These are phyloP conservation scores for Elachura formosa DNA, from an alignment of 2,113 vertebrate species.

Conservation along the genomic window DNA sequence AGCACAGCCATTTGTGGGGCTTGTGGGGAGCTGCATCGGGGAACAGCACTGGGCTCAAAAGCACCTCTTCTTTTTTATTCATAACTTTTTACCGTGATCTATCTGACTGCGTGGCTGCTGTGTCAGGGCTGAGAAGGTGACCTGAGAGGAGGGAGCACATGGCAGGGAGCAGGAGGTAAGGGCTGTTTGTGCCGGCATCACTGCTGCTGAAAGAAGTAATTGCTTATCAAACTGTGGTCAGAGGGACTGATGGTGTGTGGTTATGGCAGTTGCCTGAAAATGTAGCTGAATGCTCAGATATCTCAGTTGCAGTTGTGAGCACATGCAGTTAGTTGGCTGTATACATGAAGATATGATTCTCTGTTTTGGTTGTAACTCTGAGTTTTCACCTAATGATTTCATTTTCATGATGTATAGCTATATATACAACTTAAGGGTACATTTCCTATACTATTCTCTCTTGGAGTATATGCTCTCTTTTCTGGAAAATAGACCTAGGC, in stretches of 20 bases:
- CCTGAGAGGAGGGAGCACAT: background rate
- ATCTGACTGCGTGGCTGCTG: background rate
- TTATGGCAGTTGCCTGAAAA: background rate
- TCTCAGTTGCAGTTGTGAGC: background rate
- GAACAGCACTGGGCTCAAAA: background rate
- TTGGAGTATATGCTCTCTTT: background rate
- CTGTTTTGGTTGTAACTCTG: background rate
- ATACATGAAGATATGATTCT: accelerated
- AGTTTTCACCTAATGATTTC: background rate
- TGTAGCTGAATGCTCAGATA: background rate
- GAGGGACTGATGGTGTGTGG: background rate
- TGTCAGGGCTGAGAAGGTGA: background rate
- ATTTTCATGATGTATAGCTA: background rate
- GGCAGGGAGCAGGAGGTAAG: conserved; percentile 21
- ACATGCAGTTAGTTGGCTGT: background rate
- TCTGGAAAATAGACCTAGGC: background rate
- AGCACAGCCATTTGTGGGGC: background rate
- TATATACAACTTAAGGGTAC: background rate
- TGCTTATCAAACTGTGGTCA: background rate
- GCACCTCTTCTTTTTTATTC: background rate
- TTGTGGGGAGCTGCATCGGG: background rate
- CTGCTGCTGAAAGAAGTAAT: background rate
- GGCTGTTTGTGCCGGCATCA: background rate
- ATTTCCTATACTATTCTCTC: background rate
- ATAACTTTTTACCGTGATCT: background rate